A percentile compares a stretch with the other conserved stretches of the same genome.
Evolutionary conservation across 1,140 invertebrate genomes (phyloP).

Genomic region (Anoplolepis gracilipes): DNA sequence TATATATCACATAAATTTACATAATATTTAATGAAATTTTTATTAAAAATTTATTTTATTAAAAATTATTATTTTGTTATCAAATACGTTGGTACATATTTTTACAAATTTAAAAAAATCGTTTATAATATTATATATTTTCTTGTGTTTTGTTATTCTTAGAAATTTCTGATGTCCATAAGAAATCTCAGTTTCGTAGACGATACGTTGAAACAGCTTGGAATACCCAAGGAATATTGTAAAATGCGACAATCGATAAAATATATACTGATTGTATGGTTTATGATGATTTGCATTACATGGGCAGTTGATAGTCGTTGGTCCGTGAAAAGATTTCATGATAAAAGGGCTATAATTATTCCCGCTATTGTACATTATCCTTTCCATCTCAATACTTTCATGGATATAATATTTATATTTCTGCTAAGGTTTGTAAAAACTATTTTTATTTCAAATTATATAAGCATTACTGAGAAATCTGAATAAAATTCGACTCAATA

Average conservation of each 20-base stretch:
- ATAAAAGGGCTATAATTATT: too few relatives aligned
- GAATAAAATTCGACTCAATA: too few relatives aligned
- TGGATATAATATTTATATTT: too few relatives aligned
- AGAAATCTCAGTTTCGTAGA: constrained; percentile 6
- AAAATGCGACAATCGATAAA: constrained; percentile 3
- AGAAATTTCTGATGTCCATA: constrained; percentile 13
- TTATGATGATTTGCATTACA: background rate
- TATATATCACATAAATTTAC: background rate
- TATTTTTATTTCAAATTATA: too few relatives aligned
- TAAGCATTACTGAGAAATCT: too few relatives aligned
- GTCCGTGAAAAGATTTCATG: too few relatives aligned
- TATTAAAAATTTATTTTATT: too few relatives aligned
- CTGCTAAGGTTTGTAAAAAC: too few relatives aligned
- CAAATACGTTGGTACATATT: background rate
- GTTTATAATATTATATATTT: too few relatives aligned
- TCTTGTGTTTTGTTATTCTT: background rate
- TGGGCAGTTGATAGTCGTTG: background rate
- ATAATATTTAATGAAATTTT: background rate
- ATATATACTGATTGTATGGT: background rate
- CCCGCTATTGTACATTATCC: too few relatives aligned
- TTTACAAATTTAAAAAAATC: background rate
- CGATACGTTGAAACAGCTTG: constrained; percentile 20
- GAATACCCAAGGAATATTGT: constrained; percentile 9
- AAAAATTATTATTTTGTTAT: background rate
- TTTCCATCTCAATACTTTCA: too few relatives aligned